phyloP scores from a whole-genome alignment of 2,797 vertebrate species.

The Pseudochirops corinnae region DNA sequence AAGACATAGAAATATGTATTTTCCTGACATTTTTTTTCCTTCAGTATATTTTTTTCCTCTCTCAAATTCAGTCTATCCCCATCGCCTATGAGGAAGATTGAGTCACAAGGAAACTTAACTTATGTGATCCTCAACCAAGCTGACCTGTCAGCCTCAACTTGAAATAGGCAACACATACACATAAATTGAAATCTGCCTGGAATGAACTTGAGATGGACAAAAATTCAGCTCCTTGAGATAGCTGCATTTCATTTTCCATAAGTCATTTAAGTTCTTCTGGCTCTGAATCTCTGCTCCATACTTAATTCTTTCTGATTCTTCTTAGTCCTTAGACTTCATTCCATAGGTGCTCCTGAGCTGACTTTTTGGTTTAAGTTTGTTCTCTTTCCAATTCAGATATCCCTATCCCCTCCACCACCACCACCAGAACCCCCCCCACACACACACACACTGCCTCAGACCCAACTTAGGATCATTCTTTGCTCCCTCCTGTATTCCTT shows the following conservation, averaged over 20 bases:
- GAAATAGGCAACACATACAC: neutral
- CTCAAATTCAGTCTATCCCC: neutral
- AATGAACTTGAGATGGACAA: neutral
- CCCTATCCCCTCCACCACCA: neutral
- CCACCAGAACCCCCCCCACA: too few relatives aligned
- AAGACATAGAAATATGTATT: neutral
- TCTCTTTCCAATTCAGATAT: neutral
- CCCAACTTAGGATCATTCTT: neutral
- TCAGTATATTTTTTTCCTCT: neutral
- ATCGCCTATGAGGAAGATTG: neutral
- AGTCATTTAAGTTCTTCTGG: neutral
- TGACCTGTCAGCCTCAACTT: neutral
- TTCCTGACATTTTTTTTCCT: neutral
- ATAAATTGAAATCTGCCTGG: neutral
- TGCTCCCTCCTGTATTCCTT: neutral
- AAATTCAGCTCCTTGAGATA: neutral
- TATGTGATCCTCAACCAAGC: neutral
- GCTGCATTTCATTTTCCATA: neutral
- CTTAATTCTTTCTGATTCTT: neutral
- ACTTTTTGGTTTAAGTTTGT: neutral
- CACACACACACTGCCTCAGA: neutral
- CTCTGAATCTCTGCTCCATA: neutral
- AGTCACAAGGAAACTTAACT: neutral
- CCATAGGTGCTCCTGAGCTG: neutral
- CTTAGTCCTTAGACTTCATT: neutral